phyloP scores from a whole-genome alignment of 2,797 vertebrate species.

The Acomys russatus region DNA sequence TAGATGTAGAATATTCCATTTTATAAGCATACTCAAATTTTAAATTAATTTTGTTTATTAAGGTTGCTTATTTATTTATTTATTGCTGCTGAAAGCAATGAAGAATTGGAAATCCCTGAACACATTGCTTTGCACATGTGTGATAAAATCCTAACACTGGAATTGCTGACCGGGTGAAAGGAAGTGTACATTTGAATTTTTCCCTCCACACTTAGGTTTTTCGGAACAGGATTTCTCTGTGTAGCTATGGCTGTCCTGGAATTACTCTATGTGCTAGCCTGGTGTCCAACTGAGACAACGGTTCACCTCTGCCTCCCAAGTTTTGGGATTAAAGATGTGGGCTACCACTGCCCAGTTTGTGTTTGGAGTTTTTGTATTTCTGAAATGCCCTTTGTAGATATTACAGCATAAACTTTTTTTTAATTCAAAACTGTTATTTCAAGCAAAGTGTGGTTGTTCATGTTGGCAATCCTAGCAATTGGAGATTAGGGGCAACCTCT shows the following conservation, averaged over 20 bases:
- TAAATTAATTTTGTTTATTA: neutral
- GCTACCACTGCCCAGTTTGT: neutral
- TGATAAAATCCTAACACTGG: neutral
- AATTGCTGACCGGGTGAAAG: constrained; percentile 37
- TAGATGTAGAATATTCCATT: neutral
- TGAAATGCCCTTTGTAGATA: constrained; percentile 18
- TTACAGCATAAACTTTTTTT: neutral
- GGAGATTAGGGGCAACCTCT: neutral
- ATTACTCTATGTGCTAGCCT: neutral
- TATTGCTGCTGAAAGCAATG: neutral
- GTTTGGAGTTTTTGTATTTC: constrained; percentile 48
- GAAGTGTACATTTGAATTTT: constrained; percentile 39
- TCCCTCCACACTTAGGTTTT: neutral
- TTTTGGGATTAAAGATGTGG: neutral
- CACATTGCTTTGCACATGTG: neutral
- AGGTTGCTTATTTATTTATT: neutral
- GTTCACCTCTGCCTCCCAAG: neutral
- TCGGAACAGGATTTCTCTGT: neutral
- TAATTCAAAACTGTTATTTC: constrained; percentile 15
- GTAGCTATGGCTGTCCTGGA: neutral
- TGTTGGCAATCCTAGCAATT: neutral
- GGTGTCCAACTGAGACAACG: neutral
- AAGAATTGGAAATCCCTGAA: neutral
- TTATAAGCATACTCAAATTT: neutral
- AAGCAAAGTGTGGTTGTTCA: neutral